Percentiles rank a stretch among this genome's conserved stretches.
Conservation (phyloP, 30 jellyfish, hydroid and myxozoan genomes). For the Kudoa iwatai region DNA sequence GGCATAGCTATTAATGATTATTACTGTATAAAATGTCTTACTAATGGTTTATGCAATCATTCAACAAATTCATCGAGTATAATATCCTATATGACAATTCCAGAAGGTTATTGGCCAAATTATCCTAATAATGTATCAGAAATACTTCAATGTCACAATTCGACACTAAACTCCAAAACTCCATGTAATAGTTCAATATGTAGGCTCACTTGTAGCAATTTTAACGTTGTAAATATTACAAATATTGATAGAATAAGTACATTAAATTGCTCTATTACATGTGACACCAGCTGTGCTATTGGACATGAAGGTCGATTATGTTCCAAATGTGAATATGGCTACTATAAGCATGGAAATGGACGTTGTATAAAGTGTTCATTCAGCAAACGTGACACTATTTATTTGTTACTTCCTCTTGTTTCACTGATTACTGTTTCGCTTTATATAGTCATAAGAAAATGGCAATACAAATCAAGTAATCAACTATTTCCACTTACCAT, state of each 20-base stretch:
- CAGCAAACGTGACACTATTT: constrained; percentile 53
- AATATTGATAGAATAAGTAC: no score
- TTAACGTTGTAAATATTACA: constrained; percentile 18
- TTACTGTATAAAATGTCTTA: constrained; percentile 38
- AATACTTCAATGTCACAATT: constrained; percentile 13
- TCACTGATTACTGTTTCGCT: no score
- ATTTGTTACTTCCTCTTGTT: no score
- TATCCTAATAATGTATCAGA: constrained; percentile 15
- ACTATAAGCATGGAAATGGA: constrained; percentile 33
- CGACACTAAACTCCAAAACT: constrained; percentile 39
- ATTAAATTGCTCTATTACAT: constrained; percentile 10
- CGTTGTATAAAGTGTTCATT: constrained; percentile 76
- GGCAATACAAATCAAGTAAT: no score
- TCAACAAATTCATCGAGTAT: constrained; percentile 17
- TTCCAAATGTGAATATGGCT: constrained; percentile 50
- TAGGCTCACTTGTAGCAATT: constrained; percentile 15
- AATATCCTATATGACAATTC: constrained; percentile 28
- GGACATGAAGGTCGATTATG: constrained; percentile 79
- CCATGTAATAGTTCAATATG: constrained; percentile 71
- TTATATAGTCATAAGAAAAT: no score
- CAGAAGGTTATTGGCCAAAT: constrained; percentile 85
- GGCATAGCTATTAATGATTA: constrained; percentile 27
- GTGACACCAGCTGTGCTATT: constrained; percentile 38
- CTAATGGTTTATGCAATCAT: constrained; percentile 25
- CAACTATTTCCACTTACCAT: no score